Percentiles rank a stretch among this genome's conserved stretches.
Evolutionary conservation across 2,113 vertebrate species (phyloP).

Genomic region (Amphiprion percula): DNA sequence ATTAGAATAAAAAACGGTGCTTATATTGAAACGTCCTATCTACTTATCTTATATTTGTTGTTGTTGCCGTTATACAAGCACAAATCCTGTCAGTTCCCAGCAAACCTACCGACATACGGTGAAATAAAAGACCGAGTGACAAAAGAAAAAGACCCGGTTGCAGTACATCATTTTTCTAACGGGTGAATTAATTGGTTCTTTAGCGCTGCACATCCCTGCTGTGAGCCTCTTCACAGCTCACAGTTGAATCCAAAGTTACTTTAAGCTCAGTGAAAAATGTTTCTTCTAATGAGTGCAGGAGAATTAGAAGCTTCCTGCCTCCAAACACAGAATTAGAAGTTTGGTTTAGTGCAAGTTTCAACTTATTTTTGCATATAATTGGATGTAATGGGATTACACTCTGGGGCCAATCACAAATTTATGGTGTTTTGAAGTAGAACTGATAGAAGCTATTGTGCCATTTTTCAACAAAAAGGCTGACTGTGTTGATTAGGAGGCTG

Average conservation of each 20-base stretch:
- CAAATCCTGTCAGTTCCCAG: neutral
- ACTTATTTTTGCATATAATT: constrained; percentile 31
- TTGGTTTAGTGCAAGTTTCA: constrained; percentile 10
- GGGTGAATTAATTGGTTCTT: constrained; percentile 44
- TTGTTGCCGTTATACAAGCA: neutral
- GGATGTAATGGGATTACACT: constrained; percentile 1
- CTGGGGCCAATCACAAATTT: neutral
- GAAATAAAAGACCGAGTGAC: neutral
- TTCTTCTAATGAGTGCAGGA: constrained; percentile 26
- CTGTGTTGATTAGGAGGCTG: no score
- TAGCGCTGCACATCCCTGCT: constrained; percentile 12
- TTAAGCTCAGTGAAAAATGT: constrained; percentile 11
- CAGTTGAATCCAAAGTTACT: constrained; percentile 28
- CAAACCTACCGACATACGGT: neutral
- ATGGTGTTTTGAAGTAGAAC: no score
- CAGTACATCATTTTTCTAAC: constrained; percentile 19
- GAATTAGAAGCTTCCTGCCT: neutral
- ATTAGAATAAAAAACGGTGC: neutral
- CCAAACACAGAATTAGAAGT: constrained; percentile 3
- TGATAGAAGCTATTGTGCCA: no score
- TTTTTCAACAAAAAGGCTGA: no score
- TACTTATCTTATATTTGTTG: constrained; percentile 3
- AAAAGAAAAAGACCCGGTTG: constrained; percentile 30
- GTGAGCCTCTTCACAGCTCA: constrained; percentile 12
- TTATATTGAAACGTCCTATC: neutral